Evolutionary conservation across 2,113 vertebrate genomes (phyloP).

Genomic region (Burhinus bistriatus): DNA sequence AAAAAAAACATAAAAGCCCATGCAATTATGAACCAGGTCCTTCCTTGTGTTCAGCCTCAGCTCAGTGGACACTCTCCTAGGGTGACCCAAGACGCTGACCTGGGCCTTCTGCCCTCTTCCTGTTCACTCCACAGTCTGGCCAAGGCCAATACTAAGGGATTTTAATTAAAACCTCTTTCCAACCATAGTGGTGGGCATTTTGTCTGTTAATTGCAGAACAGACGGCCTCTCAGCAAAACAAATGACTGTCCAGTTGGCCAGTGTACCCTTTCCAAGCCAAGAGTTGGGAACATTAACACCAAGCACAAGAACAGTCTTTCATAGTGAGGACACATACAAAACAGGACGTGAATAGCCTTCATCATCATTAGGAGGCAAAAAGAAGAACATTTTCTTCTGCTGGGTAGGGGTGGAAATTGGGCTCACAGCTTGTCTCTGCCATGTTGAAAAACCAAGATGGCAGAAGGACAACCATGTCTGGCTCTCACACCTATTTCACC

Average conservation of each 20-base stretch:
- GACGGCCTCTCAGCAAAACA: background rate
- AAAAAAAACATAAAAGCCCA: background rate
- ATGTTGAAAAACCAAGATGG: background rate
- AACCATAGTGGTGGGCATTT: background rate
- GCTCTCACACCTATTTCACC: background rate
- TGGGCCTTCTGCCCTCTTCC: background rate
- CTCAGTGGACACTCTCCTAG: background rate
- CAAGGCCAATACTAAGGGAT: constrained; percentile 1
- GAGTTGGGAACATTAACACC: background rate
- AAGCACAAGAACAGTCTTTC: constrained; percentile 21
- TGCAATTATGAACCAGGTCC: constrained; percentile 48
- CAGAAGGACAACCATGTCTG: background rate
- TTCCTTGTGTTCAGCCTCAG: constrained; percentile 15
- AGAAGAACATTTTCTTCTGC: background rate
- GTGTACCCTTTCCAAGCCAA: background rate
- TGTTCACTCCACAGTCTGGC: background rate
- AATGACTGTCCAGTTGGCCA: background rate
- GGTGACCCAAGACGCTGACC: background rate
- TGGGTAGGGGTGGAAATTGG: background rate
- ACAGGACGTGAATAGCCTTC: background rate
- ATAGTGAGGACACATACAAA: background rate
- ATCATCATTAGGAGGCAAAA: constrained; percentile 1
- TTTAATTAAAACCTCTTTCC: constrained; percentile 60
- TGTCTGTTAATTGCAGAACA: constrained; percentile 53
- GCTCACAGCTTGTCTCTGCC: background rate